Percentiles rank a stretch among this genome's conserved stretches.
phyloP scores from a whole-genome alignment of 2,888 invertebrate species.

The Brassicogethes aeneus region DNA sequence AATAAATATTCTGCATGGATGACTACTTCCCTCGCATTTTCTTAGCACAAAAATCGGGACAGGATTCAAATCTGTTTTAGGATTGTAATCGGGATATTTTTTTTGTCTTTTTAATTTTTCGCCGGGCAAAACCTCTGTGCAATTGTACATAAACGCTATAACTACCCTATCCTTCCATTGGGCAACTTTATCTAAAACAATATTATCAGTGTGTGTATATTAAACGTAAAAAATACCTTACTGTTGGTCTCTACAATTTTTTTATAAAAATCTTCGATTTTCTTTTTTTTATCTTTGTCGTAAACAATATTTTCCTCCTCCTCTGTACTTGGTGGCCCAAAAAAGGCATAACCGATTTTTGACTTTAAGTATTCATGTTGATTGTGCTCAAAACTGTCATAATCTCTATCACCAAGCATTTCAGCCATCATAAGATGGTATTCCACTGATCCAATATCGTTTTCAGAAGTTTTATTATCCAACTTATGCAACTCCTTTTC shows the following conservation, averaged over 20 bases:
- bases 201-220: too few species aligned
- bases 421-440: slow-evolving; percentile 51
- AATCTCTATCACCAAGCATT: slow-evolving; percentile 47
- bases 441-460: slow-evolving; percentile 23
- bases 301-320: slow-evolving; percentile 31
- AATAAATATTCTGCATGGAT: slow-evolving; percentile 32
- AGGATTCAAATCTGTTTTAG: slow-evolving; percentile 27
- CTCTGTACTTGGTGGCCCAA: slow-evolving; percentile 44
- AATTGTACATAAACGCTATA: slow-evolving; percentile 27
- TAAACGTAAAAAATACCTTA: too few species aligned
- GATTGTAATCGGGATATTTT: slow-evolving; percentile 29
- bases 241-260: slow-evolving; percentile 23
- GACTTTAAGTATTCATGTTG: slow-evolving; percentile 45
- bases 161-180: slow-evolving; percentile 25
- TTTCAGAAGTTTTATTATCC: slow-evolving; percentile 10
- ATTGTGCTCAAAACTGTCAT: slow-evolving; percentile 44
- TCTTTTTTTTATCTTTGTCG: slow-evolving; percentile 21
- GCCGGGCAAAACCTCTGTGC: slow-evolving; percentile 27
- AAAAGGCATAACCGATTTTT: slow-evolving; percentile 50
- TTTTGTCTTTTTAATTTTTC: slow-evolving; percentile 25
- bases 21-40: slow-evolving; percentile 28
- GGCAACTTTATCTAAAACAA: slow-evolving; percentile 22
- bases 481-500: slow-evolving; percentile 16
- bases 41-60: slow-evolving; percentile 33
- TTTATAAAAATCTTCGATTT: slow-evolving; percentile 23